Conservation (phyloP, 2,797 vertebrate species). For the Phataginus tricuspis region DNA sequence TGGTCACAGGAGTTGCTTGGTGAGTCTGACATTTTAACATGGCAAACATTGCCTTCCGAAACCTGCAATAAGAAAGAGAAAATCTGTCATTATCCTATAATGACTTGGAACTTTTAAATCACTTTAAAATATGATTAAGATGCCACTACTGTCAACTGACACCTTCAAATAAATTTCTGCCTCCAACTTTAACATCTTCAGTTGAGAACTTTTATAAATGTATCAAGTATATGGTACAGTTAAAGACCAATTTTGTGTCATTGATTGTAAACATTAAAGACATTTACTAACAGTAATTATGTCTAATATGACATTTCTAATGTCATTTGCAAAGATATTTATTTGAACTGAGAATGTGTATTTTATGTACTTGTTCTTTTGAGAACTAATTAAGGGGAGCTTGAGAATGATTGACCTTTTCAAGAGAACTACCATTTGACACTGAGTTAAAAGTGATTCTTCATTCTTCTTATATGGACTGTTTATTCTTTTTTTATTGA, state of each 20-base stretch:
- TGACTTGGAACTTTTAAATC: not conserved
- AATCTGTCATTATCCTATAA: not conserved
- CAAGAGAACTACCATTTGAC: not conserved
- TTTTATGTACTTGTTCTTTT: slow-evolving; percentile 18
- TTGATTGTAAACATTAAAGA: not conserved
- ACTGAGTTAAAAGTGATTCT: not conserved
- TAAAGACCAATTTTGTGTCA: not conserved
- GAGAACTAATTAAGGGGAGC: not conserved
- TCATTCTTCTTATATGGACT: not conserved
- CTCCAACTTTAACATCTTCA: not conserved
- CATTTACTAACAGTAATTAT: not conserved
- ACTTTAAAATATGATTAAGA: not conserved
- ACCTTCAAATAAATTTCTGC: not conserved
- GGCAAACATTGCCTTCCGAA: slow-evolving; percentile 92
- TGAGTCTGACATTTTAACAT: slow-evolving; percentile 94
- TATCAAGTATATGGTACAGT: not conserved
- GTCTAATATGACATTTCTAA: not conserved
- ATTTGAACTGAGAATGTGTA: not conserved
- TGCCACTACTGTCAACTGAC: not conserved
- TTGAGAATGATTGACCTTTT: not conserved
- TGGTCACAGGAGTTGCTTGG: slow-evolving; percentile 91
- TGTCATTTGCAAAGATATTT: not conserved
- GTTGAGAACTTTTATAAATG: not conserved
- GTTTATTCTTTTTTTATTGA: not conserved
- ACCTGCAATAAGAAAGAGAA: slow-evolving; percentile 77